phyloP scores from a whole-genome alignment of 2,113 vertebrate species.

The Psephotus haematonotus region DNA sequence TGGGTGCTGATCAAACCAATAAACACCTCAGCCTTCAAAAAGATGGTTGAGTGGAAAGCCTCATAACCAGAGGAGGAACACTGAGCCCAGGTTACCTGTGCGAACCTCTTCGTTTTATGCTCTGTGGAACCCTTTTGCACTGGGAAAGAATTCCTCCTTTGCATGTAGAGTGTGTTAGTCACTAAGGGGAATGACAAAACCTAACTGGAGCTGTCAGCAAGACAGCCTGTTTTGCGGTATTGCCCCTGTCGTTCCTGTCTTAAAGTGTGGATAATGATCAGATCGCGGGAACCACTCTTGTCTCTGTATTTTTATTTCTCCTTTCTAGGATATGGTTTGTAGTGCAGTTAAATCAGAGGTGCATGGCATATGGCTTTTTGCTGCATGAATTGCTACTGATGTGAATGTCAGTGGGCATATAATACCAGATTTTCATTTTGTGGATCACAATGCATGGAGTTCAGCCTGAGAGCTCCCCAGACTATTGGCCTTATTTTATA shows the following conservation, averaged over 20 bases:
- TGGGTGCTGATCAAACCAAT: conserved; percentile 35
- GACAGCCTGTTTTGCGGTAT: not conserved
- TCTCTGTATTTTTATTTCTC: conserved; percentile 39
- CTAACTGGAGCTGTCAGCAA: conserved; percentile 9
- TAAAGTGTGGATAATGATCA: not conserved
- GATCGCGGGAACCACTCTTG: not conserved
- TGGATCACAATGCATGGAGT: conserved; percentile 66
- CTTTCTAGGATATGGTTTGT: conserved; percentile 26
- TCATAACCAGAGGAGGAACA: not conserved
- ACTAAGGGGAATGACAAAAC: not conserved
- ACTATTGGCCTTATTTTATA: conserved; percentile 38
- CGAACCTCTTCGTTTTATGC: not conserved
- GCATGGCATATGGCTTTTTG: conserved; percentile 75
- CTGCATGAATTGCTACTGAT: conserved; percentile 74
- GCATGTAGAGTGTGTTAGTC: not conserved
- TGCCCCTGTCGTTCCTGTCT: not conserved
- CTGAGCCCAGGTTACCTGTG: not conserved
- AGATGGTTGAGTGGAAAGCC: not conserved
- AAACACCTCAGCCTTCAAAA: conserved; percentile 28
- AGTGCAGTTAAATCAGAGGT: conserved; percentile 59
- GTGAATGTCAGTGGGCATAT: conserved; percentile 75
- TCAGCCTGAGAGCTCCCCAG: conserved; percentile 58
- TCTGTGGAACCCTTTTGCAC: not conserved
- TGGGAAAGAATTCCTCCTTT: not conserved
- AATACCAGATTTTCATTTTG: conserved; percentile 72